These are phyloP conservation scores for Poeciliopsis retropinna DNA, from an alignment of 2,113 vertebrate species.

Conservation along the genomic window DNA sequence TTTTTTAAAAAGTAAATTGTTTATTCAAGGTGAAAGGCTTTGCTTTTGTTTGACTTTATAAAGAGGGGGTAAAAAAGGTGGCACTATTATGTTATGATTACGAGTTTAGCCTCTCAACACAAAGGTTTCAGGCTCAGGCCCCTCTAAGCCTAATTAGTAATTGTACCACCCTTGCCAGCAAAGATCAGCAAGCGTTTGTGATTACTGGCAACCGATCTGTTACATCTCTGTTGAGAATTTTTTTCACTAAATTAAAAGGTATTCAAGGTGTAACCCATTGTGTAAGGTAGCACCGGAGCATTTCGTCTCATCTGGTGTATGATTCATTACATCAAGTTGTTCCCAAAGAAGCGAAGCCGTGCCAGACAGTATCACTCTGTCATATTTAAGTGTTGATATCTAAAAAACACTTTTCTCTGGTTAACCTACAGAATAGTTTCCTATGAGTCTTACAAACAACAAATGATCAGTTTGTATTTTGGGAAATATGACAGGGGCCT, in stretches of 20 bases:
- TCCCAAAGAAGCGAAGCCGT: no score
- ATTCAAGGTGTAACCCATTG: neutral
- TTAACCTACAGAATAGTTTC: no score
- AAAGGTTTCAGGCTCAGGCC: neutral
- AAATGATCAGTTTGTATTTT: no score
- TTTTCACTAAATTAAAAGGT: neutral
- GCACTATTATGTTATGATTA: neutral
- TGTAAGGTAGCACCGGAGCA: neutral
- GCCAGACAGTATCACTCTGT: no score
- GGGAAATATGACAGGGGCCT: no score
- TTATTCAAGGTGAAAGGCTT: constrained; percentile 26
- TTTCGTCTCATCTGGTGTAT: neutral
- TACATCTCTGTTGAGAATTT: neutral
- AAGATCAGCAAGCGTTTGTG: neutral
- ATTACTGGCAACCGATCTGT: neutral
- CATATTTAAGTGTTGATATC: no score
- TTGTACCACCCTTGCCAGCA: neutral
- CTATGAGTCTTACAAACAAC: no score
- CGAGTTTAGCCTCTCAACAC: neutral
- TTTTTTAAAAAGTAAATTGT: neutral
- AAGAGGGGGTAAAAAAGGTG: neutral
- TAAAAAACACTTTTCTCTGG: no score
- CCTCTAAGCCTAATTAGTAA: neutral
- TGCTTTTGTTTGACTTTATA: neutral
- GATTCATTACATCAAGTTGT: no score